A percentile compares a stretch with the other conserved stretches of the same genome.
These are phyloP conservation scores for Neomorphus geoffroyi DNA, from an alignment of 2,797 vertebrate genomes.

Conservation along the genomic window DNA sequence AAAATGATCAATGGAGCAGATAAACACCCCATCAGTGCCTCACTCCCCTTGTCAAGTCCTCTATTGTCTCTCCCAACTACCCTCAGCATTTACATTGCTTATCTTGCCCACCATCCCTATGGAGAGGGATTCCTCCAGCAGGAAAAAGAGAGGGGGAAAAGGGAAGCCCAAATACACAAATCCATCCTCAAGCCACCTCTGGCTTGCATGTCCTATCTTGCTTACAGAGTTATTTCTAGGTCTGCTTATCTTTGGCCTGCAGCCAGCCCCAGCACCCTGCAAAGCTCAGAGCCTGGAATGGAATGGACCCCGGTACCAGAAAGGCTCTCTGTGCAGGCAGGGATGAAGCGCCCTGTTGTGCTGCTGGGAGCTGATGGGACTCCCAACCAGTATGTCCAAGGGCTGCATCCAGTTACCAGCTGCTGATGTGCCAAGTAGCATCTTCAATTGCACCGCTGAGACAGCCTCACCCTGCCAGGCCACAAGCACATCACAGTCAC, in stretches of 20 bases:
- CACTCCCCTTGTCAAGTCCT: not conserved
- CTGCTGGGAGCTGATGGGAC: no score
- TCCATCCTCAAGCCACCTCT: not conserved
- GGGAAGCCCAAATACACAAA: not conserved
- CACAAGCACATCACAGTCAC: no score
- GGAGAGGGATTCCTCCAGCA: not conserved
- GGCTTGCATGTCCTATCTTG: no score
- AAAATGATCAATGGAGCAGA: not conserved
- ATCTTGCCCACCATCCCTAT: no score
- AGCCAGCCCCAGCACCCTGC: not conserved
- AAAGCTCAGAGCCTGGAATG: not conserved
- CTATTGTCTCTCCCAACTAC: not conserved
- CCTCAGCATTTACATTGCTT: not conserved
- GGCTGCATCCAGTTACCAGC: no score
- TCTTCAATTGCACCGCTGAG: no score
- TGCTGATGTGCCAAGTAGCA: no score
- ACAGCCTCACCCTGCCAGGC: no score
- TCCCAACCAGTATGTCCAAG: no score
- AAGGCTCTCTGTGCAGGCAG: not conserved
- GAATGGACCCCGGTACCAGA: no score
- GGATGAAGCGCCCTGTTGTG: not conserved
- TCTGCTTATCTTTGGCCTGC: not conserved
- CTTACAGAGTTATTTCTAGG: not conserved
- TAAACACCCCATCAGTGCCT: not conserved
- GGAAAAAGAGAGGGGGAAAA: not conserved